Percentiles rank a stretch among this genome's conserved stretches.
Conservation (phyloP, 1,140 invertebrate species). For the Tetramorium parvispinum region DNA sequence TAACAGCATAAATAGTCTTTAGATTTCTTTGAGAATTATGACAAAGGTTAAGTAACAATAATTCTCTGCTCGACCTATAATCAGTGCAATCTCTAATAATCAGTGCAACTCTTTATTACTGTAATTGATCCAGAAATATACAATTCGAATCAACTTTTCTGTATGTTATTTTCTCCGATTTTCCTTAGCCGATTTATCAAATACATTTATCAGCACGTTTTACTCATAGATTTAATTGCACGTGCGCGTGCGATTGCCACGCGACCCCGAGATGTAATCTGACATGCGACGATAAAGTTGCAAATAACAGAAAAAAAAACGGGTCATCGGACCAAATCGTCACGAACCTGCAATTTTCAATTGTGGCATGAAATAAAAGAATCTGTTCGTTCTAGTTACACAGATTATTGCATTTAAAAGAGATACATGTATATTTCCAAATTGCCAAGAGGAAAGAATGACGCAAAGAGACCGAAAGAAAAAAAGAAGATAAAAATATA, state of each 20-base stretch:
- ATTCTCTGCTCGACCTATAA: conserved; percentile 38
- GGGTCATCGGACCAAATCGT: conserved; percentile 9
- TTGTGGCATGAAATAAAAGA: conserved; percentile 19
- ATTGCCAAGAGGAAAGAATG: neutral
- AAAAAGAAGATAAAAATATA: neutral
- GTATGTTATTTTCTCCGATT: neutral
- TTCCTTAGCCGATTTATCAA: conserved; percentile 11
- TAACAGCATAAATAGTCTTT: neutral
- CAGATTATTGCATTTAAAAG: neutral
- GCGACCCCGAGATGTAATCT: conserved; percentile 38
- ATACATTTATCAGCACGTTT: neutral
- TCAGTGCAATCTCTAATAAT: neutral
- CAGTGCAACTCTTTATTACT: neutral
- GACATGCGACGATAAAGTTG: conserved; percentile 27
- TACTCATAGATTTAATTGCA: conserved; percentile 22
- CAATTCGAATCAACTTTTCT: neutral
- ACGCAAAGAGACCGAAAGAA: neutral
- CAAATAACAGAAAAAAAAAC: conserved; percentile 34
- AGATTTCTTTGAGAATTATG: neutral
- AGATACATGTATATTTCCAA: neutral
- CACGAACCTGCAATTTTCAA: conserved; percentile 16
- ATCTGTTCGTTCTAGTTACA: neutral
- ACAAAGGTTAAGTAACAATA: conserved; percentile 10
- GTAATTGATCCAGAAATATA: conserved; percentile 17
- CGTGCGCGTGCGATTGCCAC: conserved; percentile 5